phyloP scores from a whole-genome alignment of 2,113 vertebrate species.

The Dermatemys mawii region DNA sequence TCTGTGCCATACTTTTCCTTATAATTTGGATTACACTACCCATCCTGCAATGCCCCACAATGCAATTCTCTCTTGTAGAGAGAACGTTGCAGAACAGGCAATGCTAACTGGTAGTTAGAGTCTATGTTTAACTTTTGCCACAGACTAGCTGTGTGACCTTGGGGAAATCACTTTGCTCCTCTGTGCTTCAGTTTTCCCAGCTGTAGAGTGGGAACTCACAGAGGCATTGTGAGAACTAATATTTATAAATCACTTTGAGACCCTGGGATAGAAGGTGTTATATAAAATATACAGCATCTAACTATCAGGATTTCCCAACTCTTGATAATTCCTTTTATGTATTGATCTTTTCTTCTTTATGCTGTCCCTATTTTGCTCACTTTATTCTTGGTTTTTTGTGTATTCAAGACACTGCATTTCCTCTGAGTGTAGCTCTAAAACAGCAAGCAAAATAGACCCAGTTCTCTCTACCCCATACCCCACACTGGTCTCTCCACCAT shows the following conservation, averaged over 20 bases:
- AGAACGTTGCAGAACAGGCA: neutral
- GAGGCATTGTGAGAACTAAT: neutral
- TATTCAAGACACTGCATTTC: neutral
- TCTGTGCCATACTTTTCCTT: neutral
- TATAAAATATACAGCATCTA: neutral
- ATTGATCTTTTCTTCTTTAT: neutral
- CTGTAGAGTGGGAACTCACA: neutral
- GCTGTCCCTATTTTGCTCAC: neutral
- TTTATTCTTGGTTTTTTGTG: neutral
- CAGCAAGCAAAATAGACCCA: neutral
- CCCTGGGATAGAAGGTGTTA: neutral
- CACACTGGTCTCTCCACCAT: neutral
- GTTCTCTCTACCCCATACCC: fast-evolving
- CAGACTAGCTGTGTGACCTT: neutral
- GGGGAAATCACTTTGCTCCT: neutral
- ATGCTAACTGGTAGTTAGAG: neutral
- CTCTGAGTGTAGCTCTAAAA: neutral
- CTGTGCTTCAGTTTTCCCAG: neutral
- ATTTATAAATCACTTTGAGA: neutral
- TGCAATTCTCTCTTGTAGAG: neutral
- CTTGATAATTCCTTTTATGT: neutral
- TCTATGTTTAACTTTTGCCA: neutral
- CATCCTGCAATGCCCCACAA: fast-evolving
- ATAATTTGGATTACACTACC: neutral
- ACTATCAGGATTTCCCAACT: neutral